These are phyloP conservation scores for Phlogophora meticulosa DNA, from an alignment of 2,888 invertebrate genomes.

Conservation along the genomic window DNA sequence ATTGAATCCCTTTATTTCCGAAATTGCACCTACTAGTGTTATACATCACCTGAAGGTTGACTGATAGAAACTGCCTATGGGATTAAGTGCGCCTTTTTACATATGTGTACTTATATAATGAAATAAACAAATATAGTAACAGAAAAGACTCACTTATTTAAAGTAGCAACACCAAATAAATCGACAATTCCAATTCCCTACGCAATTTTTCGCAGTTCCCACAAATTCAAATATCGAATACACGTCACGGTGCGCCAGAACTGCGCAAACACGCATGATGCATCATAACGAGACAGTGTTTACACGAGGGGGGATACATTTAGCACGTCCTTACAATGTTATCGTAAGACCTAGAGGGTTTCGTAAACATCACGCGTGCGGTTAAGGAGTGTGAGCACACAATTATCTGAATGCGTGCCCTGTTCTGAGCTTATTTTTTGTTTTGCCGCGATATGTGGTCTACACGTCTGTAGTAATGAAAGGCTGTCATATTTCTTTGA, in stretches of 20 bases:
- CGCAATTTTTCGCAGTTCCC: slow-evolving; percentile 39
- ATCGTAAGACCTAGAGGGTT: slow-evolving; percentile 65
- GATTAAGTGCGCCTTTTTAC: no score
- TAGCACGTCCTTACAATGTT: slow-evolving; percentile 71
- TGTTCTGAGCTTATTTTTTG: slow-evolving; percentile 24
- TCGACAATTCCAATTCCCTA: slow-evolving; percentile 4
- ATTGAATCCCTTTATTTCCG: no score
- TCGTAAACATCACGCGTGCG: slow-evolving; percentile 63
- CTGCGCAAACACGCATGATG: slow-evolving; percentile 62
- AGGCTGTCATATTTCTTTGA: slow-evolving; percentile 7
- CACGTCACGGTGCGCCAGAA: slow-evolving; percentile 61
- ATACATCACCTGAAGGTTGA: no score
- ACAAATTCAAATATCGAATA: slow-evolving; percentile 56
- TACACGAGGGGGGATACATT: slow-evolving; percentile 65
- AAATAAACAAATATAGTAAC: no score
- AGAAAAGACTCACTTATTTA: not conserved
- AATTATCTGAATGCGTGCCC: slow-evolving; percentile 49
- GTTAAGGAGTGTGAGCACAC: slow-evolving; percentile 54
- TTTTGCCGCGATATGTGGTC: slow-evolving; percentile 39
- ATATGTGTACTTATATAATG: no score
- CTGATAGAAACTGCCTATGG: no score
- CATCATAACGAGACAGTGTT: slow-evolving; percentile 63
- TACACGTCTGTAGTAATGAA: slow-evolving; percentile 26
- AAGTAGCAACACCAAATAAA: not conserved
- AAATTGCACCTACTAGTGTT: no score